phyloP scores from a whole-genome alignment of 2,888 invertebrate species.

The Axea sp. region DNA sequence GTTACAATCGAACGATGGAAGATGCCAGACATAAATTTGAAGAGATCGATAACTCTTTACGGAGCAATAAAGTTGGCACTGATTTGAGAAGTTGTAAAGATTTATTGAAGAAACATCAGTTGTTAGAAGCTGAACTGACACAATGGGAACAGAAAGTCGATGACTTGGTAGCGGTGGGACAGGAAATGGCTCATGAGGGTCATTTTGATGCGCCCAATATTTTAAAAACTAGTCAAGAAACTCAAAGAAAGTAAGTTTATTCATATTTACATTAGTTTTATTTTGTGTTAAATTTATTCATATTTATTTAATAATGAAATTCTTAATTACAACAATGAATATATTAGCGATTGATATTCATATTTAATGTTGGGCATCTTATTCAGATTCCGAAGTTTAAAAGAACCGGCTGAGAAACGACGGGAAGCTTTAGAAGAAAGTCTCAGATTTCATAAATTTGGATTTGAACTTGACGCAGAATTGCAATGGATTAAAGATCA shows the following conservation, averaged over 20 bases:
- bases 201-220: constrained; percentile 97
- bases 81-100: constrained; percentile 96
- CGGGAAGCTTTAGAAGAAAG: constrained; percentile 91
- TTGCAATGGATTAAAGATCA: constrained; percentile 97
- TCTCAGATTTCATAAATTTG: constrained; percentile 93
- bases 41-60: constrained; percentile 89
- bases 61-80: constrained; percentile 90
- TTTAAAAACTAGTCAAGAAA: constrained; percentile 86
- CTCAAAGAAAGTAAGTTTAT: constrained; percentile 83
- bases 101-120: constrained; percentile 92
- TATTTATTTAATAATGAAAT: constrained; percentile 17
- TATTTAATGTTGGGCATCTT: too few relatives aligned
- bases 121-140: constrained; percentile 90
- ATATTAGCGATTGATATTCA: too few relatives aligned
- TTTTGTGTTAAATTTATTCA: too few relatives aligned
- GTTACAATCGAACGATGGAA: constrained; percentile 89
- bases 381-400: constrained; percentile 83
- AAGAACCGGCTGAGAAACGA: constrained; percentile 86
- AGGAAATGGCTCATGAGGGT: constrained; percentile 94
- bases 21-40: constrained; percentile 92
- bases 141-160: constrained; percentile 91
- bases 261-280: too few relatives aligned
- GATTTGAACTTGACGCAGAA: constrained; percentile 95
- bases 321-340: too few relatives aligned
- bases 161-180: constrained; percentile 88